Base-by-base conservation (phyloP, 2,888 invertebrate genomes). In the Yponomeuta evonymella region DNA sequence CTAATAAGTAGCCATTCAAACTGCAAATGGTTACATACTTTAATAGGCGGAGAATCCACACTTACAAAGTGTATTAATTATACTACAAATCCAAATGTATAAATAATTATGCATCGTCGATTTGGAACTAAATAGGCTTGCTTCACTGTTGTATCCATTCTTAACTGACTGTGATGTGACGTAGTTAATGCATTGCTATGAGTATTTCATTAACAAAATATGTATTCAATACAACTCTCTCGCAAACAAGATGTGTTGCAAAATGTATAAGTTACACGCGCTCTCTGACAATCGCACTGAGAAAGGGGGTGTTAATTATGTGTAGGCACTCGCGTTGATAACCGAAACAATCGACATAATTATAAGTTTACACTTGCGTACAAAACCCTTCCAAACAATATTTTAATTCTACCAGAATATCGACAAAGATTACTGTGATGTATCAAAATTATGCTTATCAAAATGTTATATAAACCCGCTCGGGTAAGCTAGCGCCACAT, bases 1-100 rank as follows among this genome's bases (percentile, higher is more conserved):
- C 89, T 90, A 88, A 86, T 83, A 86, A 86, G 87, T 90, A 89
- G 85, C 88, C 89, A 91, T 88, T 85, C 83, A 79, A 87, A 86
- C 85, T 86, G 86, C 83, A 87, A 58, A 89, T 88, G 89, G 89
- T 89, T 89, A 90, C 86, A 89, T 87, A 89, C 76, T 83, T 87
- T 90, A 90, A 92, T 92, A 92, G 92, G 92, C 92, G 92, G 92
- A 92, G 88, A 90, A 83, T 86, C 86, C 85, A 90, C 89, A 90
- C 89, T 89, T 90, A 88, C 83, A 87, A 89, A 90, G 91, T 91
- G 90, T 89, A 86, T 70, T 70, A 69, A 63, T 83, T 87, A 90
- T 88, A 90, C 91, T 91, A 91, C 90, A 82, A 86, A 86, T 88
- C 86, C 87, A 83, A 89, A 89, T 88, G 90, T 88, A 90, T 88